Percentiles rank a stretch among this genome's conserved stretches.
Conservation (phyloP, 1,140 invertebrate genomes). For the Hesperophylax magnus region DNA sequence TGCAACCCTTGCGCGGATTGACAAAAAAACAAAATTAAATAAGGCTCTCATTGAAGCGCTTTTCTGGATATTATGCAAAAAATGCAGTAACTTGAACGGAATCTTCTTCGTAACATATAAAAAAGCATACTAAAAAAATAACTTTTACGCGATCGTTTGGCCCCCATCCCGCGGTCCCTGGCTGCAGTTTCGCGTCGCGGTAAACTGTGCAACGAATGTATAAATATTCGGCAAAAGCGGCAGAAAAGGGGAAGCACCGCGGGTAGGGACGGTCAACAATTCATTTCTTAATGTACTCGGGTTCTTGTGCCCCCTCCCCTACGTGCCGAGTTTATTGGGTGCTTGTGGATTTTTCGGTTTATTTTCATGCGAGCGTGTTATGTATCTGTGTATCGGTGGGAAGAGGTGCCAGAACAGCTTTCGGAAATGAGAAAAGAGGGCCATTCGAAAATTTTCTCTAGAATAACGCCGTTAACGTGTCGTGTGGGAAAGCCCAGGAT, state of each 20-base stretch:
- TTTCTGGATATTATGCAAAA: too few species aligned
- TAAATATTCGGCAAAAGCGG: conserved; percentile 1
- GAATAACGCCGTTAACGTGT: too few species aligned
- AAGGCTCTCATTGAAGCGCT: too few species aligned
- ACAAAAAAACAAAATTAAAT: too few species aligned
- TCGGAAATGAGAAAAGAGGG: background rate
- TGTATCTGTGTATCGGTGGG: background rate
- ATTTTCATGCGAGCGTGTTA: background rate
- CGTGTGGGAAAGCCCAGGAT: too few species aligned
- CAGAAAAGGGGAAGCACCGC: conserved; percentile 1
- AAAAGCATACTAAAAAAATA: too few species aligned
- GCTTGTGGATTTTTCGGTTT: background rate
- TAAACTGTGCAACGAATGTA: background rate
- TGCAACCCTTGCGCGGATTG: too few species aligned
- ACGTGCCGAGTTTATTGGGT: conserved; percentile 29
- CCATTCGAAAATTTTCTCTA: too few species aligned
- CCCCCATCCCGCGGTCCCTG: background rate
- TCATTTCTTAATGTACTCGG: conserved; percentile 33
- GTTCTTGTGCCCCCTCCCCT: background rate
- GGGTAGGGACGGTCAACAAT: conserved; percentile 25
- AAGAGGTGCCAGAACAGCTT: background rate
- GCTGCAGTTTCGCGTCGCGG: conserved; percentile 3
- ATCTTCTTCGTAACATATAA: too few species aligned
- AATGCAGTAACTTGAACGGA: too few species aligned
- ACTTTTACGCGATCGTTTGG: background rate